Base-by-base conservation (phyloP, 2,888 invertebrate genomes). In the Metellina segmentata region DNA sequence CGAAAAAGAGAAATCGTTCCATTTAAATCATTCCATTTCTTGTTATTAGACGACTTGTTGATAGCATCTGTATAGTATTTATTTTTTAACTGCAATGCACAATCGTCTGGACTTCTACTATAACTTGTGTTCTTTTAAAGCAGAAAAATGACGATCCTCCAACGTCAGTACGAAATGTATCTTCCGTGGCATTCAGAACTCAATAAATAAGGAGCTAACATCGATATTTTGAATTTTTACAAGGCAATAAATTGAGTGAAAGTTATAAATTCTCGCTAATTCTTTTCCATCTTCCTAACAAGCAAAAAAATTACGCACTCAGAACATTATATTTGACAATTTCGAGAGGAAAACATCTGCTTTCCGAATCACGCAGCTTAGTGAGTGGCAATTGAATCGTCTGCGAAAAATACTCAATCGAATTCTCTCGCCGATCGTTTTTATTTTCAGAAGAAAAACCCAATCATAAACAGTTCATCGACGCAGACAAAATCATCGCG, bases 391-490 rank as follows among this genome's bases (percentile, higher is more conserved):
- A 61, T 61, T 61, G 61, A 61, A 61, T 61, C 61, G 53, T 61
- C 53, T 52, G 53, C 20, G 52, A 34, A 53, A 79, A 79, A 13
- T 79, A 53, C 19, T 53, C 79, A 61, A 52, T 20, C 19, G 53
- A 53, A 19, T 20, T 19, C 20, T 19, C 20, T 20, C 61, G 7
- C 53, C 20, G 53, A 49, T 8, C 19, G 72, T 13, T 85, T 16
- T 52, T n/a, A 53, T n/a, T 16, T 34, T 52, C 72, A 7, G 20
- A 34, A 81, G 74, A 19, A 2, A 34, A 6, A 61, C 61, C 61
- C 7, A 85, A 85, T 53, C 34, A 74, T 85, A 74, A 85, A 85
- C 83, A 85, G 83, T 85, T 85, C 74, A 34, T 85, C 52, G 69
- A 20, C 13, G 61, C 48, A 61, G 81, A 34, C 61, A 69, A 81